Evolutionary conservation across 1,140 invertebrate species (phyloP).

Genomic region (Philopotamus ludificatus): DNA sequence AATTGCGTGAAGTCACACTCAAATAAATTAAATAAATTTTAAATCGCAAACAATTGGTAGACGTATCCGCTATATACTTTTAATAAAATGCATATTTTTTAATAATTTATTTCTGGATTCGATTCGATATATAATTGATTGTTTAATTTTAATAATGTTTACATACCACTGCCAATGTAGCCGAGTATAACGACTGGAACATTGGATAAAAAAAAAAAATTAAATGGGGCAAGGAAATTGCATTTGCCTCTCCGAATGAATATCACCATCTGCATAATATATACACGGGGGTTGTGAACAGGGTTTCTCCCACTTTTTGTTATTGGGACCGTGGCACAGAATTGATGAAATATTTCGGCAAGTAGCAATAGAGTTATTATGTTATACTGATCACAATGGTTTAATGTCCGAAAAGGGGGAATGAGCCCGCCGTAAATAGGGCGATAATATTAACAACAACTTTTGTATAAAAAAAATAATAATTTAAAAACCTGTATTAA

Average conservation of each 20-base stretch:
- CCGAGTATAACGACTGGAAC: background rate
- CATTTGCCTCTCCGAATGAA: slow-evolving; percentile 40
- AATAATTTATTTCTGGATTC: too few relatives aligned
- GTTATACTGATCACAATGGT: slow-evolving; percentile 36
- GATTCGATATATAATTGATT: too few relatives aligned
- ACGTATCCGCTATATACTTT: too few relatives aligned
- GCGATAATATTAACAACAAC: too few relatives aligned
- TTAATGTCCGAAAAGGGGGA: slow-evolving; percentile 28
- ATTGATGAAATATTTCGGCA: slow-evolving; percentile 40
- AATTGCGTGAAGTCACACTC: slow-evolving; percentile 17
- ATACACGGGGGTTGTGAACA: slow-evolving; percentile 25
- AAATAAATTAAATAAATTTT: too few relatives aligned
- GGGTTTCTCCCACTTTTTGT: background rate
- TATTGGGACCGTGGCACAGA: slow-evolving; percentile 12
- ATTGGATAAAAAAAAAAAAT: slow-evolving; percentile 35
- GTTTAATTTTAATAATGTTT: too few relatives aligned
- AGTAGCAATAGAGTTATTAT: slow-evolving; percentile 42
- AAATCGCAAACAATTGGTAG: too few relatives aligned
- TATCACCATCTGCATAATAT: slow-evolving; percentile 41
- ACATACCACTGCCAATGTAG: background rate
- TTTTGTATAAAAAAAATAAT: too few relatives aligned
- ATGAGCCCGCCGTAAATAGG: slow-evolving; percentile 25
- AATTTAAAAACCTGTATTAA: too few relatives aligned
- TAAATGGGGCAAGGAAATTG: slow-evolving; percentile 42
- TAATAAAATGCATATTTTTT: too few relatives aligned